Evolutionary conservation across 2,888 invertebrate species (phyloP).

Genomic region (Drosophila putrida): DNA sequence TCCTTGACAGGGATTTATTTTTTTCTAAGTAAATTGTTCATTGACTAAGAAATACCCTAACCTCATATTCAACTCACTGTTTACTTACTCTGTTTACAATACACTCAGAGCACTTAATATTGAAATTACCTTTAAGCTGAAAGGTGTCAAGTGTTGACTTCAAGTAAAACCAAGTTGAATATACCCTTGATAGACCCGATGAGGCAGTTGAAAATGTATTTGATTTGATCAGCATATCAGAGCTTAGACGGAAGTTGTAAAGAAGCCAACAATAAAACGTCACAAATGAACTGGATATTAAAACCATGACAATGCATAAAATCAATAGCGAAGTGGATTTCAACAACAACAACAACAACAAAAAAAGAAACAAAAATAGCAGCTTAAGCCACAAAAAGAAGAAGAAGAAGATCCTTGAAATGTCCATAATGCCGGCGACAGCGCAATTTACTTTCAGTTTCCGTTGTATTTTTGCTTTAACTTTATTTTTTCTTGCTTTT

Average conservation of each 20-base stretch:
- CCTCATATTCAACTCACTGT: slow-evolving; percentile 1
- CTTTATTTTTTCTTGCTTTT: background rate
- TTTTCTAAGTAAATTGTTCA: slow-evolving; percentile 6
- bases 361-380: slow-evolving; percentile 16
- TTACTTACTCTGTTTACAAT: too few species aligned
- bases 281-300: slow-evolving; percentile 35
- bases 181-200: slow-evolving; percentile 17
- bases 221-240: slow-evolving; percentile 35
- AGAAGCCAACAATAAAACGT: slow-evolving; percentile 29
- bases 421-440: slow-evolving; percentile 46
- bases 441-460: slow-evolving; percentile 38
- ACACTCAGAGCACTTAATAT: background rate
- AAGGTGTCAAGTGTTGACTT: slow-evolving; percentile 7
- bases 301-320: slow-evolving; percentile 49
- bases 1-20: slow-evolving; percentile 31
- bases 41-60: slow-evolving; percentile 20
- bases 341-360: background rate
- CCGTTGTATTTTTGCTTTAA: slow-evolving; percentile 1
- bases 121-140: slow-evolving; percentile 8
- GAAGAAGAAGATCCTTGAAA: slow-evolving; percentile 64
- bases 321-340: slow-evolving; percentile 44
- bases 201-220: slow-evolving; percentile 32
- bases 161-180: background rate
- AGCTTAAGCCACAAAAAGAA: slow-evolving; percentile 37
- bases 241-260: slow-evolving; percentile 32